A percentile compares a stretch with the other conserved stretches of the same genome.
phyloP scores from a whole-genome alignment of 1,140 invertebrate genomes.

The Cephus cinctus region DNA sequence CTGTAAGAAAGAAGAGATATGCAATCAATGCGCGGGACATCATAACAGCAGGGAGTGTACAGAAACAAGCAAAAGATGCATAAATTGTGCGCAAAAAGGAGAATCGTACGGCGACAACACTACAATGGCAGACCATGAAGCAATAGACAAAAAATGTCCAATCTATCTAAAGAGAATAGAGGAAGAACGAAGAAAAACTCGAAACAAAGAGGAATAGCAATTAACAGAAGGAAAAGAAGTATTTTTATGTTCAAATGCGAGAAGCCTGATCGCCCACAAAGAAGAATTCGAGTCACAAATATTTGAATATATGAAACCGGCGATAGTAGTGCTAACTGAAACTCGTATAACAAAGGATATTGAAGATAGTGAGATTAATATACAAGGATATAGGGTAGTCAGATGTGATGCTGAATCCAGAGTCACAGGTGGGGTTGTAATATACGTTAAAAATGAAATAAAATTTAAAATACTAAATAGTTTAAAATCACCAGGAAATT shows the following conservation, averaged over 20 bases:
- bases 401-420: conserved; percentile 5
- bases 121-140: conserved; percentile 4
- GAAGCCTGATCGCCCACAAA: conserved; percentile 6
- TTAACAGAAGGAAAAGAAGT: not conserved
- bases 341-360: conserved; percentile 12
- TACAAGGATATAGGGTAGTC: conserved; percentile 8
- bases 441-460: conserved; percentile 13
- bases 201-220: not conserved
- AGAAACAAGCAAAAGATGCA: conserved; percentile 2
- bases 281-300: conserved; percentile 11
- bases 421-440: conserved; percentile 13
- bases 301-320: conserved; percentile 4
- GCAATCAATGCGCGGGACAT: conserved; percentile 4
- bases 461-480: not conserved
- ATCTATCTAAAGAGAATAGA: conserved; percentile 1
- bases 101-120: not conserved
- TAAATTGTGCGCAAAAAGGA: conserved; percentile 8
- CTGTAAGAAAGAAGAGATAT: conserved; percentile 12
- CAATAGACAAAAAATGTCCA: conserved; percentile 4
- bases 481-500: not conserved
- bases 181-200: conserved; percentile 2
- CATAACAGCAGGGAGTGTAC: conserved; percentile 10
- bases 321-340: conserved; percentile 10
- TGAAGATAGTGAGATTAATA: conserved; percentile 4
- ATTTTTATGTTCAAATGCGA: conserved; percentile 5